phyloP scores from a whole-genome alignment of 2,113 vertebrate species.

The Oceanodroma tethys region DNA sequence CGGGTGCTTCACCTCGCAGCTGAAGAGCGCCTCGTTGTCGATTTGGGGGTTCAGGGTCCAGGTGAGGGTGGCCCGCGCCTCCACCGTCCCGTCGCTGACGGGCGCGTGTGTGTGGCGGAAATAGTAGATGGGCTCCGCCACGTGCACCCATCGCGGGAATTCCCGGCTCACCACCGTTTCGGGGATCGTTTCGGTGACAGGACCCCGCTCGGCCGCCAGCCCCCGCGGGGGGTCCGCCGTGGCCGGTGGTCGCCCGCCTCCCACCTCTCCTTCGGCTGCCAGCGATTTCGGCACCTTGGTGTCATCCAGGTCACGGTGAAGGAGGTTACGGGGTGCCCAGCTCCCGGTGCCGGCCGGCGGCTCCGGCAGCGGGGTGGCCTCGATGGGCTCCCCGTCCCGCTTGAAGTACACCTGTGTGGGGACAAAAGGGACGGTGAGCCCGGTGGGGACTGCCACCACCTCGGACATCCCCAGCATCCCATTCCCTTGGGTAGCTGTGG shows the following conservation, averaged over 20 bases:
- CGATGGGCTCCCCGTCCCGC: slow-evolving; percentile 85
- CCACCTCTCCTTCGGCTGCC: slow-evolving; percentile 72
- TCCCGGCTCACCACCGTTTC: slow-evolving; percentile 92
- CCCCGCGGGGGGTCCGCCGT: slow-evolving; percentile 74
- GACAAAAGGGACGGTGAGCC: fast-evolving
- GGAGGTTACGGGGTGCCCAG: slow-evolving; percentile 72
- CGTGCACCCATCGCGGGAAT: slow-evolving; percentile 92
- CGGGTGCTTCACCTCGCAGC: slow-evolving; percentile 94
- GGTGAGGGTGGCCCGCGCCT: slow-evolving; percentile 87
- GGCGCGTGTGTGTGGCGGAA: slow-evolving; percentile 80
- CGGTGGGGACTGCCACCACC: fast-evolving
- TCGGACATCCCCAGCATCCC: background rate
- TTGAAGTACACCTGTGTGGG: slow-evolving; percentile 88
- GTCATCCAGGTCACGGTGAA: slow-evolving; percentile 84
- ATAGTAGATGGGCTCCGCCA: slow-evolving; percentile 85
- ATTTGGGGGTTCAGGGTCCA: slow-evolving; percentile 93
- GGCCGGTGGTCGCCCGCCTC: slow-evolving; percentile 43
- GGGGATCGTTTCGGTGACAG: slow-evolving; percentile 82
- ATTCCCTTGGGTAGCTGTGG: background rate
- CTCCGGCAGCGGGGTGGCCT: slow-evolving; percentile 81
- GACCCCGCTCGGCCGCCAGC: slow-evolving; percentile 68
- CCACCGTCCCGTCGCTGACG: slow-evolving; percentile 82
- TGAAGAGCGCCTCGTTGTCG: slow-evolving; percentile 93
- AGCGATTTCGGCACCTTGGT: slow-evolving; percentile 84
- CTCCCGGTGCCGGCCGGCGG: slow-evolving; percentile 58